phyloP scores from a whole-genome alignment of 92 coral and sea anemone genomes.

The Paramuricea clavata region DNA sequence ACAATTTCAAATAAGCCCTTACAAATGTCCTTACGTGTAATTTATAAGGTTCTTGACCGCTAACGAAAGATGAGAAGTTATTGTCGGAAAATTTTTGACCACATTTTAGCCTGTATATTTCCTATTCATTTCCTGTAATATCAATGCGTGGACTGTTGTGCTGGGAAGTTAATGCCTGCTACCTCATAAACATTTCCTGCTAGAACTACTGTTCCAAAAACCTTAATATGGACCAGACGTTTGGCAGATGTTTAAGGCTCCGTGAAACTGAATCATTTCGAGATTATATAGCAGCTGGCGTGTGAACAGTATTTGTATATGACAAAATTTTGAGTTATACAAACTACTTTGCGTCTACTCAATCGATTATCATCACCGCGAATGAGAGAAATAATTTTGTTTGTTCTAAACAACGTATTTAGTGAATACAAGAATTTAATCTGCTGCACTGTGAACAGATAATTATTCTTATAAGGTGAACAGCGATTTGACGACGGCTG shows the following conservation, averaged over 20 bases:
- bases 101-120: not conserved
- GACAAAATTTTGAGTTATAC: slow-evolving; percentile 13
- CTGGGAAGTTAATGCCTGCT: not conserved
- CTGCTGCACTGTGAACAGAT: not conserved
- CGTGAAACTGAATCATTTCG: not conserved
- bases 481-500: not conserved
- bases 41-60: not conserved
- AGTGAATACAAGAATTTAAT: not conserved
- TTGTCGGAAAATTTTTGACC: not conserved
- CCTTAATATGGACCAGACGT: not conserved
- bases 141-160: slow-evolving; percentile 12
- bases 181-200: slow-evolving; percentile 21
- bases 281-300: not conserved
- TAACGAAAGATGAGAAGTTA: slow-evolving; percentile 9
- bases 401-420: slow-evolving; percentile 29
- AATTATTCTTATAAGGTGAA: not conserved
- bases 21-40: not conserved
- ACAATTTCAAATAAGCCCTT: not conserved
- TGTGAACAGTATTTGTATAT: slow-evolving; percentile 13
- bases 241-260: slow-evolving; percentile 29
- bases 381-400: slow-evolving; percentile 1
- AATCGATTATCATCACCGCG: slow-evolving; percentile 16
- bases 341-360: not conserved
- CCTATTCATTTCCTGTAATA: slow-evolving; percentile 25
- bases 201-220: not conserved